Percentiles rank a stretch among this genome's conserved stretches.
Evolutionary conservation across 2,888 invertebrate species (phyloP).

Genomic region (Apotomis turbidana): DNA sequence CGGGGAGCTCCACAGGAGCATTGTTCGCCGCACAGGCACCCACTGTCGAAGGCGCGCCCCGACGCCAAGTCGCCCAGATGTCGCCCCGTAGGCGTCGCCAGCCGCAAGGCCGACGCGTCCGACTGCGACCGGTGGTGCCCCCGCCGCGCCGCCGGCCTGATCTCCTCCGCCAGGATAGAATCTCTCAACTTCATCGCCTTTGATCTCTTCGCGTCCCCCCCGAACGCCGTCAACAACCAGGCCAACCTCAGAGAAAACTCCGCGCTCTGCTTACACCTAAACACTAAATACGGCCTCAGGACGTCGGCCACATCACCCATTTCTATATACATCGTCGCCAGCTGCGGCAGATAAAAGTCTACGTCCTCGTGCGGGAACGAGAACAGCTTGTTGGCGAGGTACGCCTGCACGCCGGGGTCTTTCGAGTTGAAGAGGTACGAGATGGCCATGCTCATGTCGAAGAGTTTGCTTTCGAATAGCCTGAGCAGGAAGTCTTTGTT

Average conservation of each 20-base stretch:
- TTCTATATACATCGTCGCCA: conserved; percentile 99
- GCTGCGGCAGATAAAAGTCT: conserved; percentile 98
- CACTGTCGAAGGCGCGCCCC: conserved; percentile 98
- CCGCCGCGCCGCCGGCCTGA: conserved; percentile 74
- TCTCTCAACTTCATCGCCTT: conserved; percentile 74
- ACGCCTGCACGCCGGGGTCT: conserved; percentile 98
- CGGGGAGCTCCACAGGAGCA: conserved; percentile 84
- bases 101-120: conserved; percentile 89
- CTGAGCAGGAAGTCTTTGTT: conserved; percentile 90
- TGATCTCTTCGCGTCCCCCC: conserved; percentile 84
- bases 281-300: conserved; percentile 76
- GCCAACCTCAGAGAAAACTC: conserved; percentile 98
- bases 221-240: conserved; percentile 98
- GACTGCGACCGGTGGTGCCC: conserved; percentile 89
- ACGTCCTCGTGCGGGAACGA: conserved; percentile 96
- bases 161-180: conserved; percentile 76
- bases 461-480: conserved; percentile 97
- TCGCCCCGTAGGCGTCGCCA: conserved; percentile 83
- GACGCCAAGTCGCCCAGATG: conserved; percentile 96
- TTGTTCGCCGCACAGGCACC: conserved; percentile 94
- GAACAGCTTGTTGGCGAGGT: conserved; percentile 98
- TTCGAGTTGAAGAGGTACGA: conserved; percentile 99
- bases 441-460: conserved; percentile 99
- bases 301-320: conserved; percentile 98
- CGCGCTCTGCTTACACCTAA: conserved; percentile 93